Base-by-base conservation (phyloP, 2,113 vertebrate species). In the Archocentrus centrarchus region DNA sequence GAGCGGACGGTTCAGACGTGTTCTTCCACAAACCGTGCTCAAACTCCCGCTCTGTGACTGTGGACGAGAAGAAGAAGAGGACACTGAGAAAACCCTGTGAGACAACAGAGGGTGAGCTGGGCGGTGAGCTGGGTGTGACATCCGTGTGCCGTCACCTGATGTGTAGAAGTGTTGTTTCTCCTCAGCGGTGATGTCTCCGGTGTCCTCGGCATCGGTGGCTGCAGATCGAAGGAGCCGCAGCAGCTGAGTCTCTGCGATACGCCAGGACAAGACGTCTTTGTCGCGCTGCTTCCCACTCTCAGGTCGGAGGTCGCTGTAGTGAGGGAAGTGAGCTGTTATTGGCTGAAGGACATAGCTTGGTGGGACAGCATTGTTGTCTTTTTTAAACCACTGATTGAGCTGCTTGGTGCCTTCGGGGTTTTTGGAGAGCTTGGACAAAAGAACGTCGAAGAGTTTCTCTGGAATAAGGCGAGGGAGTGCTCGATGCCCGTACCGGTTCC, bases 41-140 rank as follows among this genome's bases (percentile, higher is more conserved):
- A 0, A 97, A 93, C 86, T 98, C 97, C 86, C 86, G 89, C 61
- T 97, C 96, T 0, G 90, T 93, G 20, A 92, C 97, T 98, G 82
- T n/a, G 63, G 77, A 87, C 1, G 14, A 75, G 5, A 85, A 37
- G 18, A 85, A 37, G 13, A 39, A n/a, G 47, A 75, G 35, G 18
- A 63, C 7, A 27, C 17, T 83, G 15, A 75, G 50, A 13, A 27
- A 3, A 39, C 4, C 27, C n/a, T 41, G 27, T 24, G 6, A 63
- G 1, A 50, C 63, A 50, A 53, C 53, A 8, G 10, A 15, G 3
- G 68, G 68, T 20, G 2, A 55, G n/a, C 59, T 32, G 18, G n/a
- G 11, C 1, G 3, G 66, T 17, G 5, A 70, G 66, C 27, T 41
- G 1, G 50, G 39, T 10, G 6, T n/a, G 76, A 11, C 32, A 3